These are phyloP conservation scores for Python bivittatus DNA, from an alignment of 2,113 vertebrate genomes.

Conservation along the genomic window DNA sequence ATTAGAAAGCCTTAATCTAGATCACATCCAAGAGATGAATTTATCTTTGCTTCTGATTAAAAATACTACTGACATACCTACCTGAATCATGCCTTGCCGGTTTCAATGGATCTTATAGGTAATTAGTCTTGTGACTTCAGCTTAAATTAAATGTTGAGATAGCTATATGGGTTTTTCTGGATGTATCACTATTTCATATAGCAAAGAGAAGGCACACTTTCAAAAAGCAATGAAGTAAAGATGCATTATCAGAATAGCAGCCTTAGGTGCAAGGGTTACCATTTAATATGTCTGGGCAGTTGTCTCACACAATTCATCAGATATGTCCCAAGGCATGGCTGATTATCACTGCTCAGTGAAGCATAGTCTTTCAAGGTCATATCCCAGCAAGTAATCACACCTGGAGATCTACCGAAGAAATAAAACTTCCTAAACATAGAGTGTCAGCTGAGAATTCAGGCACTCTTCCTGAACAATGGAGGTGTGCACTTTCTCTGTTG, in stretches of 20 bases:
- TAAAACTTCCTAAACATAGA: neutral
- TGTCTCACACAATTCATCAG: neutral
- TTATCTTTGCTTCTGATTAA: neutral
- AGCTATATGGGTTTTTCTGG: neutral
- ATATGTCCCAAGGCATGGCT: neutral
- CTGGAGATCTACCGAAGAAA: neutral
- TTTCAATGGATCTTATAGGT: neutral
- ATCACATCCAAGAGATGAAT: neutral
- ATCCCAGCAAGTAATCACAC: neutral
- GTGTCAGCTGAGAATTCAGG: neutral
- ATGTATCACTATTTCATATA: neutral
- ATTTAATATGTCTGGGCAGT: neutral
- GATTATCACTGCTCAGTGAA: slow-evolving; percentile 1
- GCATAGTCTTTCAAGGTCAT: neutral
- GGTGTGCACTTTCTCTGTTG: neutral
- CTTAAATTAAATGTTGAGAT: neutral
- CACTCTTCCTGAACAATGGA: neutral
- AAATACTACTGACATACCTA: neutral
- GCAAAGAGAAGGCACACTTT: neutral
- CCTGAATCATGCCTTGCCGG: neutral
- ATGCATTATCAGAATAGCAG: neutral
- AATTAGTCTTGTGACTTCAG: neutral
- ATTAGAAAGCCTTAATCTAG: neutral
- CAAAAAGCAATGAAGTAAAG: neutral
- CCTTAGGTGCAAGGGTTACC: neutral